Percentiles rank a stretch among this genome's conserved stretches.
These are phyloP conservation scores for Porites rus DNA, from an alignment of 92 coral and sea anemone species.

Conservation along the genomic window DNA sequence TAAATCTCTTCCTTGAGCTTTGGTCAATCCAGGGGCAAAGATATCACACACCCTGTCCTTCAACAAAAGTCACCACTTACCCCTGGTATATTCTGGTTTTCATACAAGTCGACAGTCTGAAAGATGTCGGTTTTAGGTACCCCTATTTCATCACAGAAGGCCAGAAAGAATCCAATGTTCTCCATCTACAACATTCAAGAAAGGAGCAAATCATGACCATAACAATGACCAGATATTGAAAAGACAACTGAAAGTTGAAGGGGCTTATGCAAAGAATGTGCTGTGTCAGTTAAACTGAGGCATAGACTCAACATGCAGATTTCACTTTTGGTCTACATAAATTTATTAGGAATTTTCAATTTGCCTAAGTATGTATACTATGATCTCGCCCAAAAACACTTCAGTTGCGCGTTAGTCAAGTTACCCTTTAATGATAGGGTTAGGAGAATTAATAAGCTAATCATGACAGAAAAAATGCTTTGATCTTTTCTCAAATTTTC, in stretches of 20 bases:
- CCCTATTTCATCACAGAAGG: conserved; percentile 67
- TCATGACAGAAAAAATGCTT: too few species aligned
- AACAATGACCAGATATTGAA: background rate
- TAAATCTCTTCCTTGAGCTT: background rate
- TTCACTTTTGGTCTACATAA: too few species aligned
- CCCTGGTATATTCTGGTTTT: conserved; percentile 81
- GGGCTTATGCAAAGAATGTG: background rate
- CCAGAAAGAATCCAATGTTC: conserved; percentile 74
- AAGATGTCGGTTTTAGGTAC: conserved; percentile 76
- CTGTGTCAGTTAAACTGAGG: too few species aligned
- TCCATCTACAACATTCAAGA: conserved; percentile 70
- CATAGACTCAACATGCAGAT: too few species aligned
- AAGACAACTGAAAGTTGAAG: background rate
- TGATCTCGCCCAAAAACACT: too few species aligned
- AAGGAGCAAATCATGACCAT: too few species aligned
- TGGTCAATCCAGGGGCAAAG: background rate
- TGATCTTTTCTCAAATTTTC: too few species aligned
- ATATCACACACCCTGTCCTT: background rate
- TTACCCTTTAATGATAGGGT: too few species aligned
- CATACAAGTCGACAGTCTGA: conserved; percentile 96
- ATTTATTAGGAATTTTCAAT: too few species aligned
- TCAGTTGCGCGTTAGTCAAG: too few species aligned
- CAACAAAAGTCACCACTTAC: conserved; percentile 31
- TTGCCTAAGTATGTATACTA: too few species aligned
- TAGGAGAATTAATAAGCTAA: too few species aligned